phyloP scores from a whole-genome alignment of 2,797 vertebrate species.

The Acanthurus lineatus region DNA sequence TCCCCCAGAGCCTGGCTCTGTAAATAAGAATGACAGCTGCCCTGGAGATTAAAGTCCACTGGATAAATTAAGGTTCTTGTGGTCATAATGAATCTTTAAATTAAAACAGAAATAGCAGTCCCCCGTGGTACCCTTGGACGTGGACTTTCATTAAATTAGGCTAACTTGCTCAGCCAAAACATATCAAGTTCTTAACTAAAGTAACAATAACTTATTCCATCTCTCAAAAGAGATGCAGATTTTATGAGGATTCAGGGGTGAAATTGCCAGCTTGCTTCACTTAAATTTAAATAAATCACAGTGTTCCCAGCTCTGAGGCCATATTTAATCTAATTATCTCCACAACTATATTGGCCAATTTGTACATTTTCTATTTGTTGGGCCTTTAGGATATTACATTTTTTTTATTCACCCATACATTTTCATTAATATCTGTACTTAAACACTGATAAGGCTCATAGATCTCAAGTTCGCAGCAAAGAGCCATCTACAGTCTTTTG shows the following conservation, averaged over 20 bases:
- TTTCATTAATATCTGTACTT: constrained; percentile 31
- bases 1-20: not conserved
- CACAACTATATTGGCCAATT: constrained; percentile 12
- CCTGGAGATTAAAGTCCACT: constrained; percentile 29
- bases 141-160: constrained; percentile 7
- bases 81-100: constrained; percentile 20
- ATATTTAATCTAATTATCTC: constrained; percentile 50
- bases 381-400: constrained; percentile 33
- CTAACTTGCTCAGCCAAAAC: constrained; percentile 7
- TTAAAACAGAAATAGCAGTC: not conserved
- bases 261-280: not conserved
- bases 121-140: not conserved
- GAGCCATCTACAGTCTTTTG: not conserved
- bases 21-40: constrained; percentile 44
- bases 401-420: constrained; percentile 1
- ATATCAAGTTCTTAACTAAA: constrained; percentile 16
- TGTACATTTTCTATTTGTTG: constrained; percentile 50
- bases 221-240: constrained; percentile 15
- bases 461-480: constrained; percentile 14
- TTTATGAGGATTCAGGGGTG: constrained; percentile 15
- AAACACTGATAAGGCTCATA: constrained; percentile 42
- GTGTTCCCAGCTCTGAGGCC: constrained; percentile 21
- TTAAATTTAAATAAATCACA: constrained; percentile 40
- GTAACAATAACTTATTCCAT: constrained; percentile 12
- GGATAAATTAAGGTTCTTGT: constrained; percentile 24